These are phyloP conservation scores for Ophion ventricosus DNA, from an alignment of 2,888 invertebrate species.

Conservation along the genomic window DNA sequence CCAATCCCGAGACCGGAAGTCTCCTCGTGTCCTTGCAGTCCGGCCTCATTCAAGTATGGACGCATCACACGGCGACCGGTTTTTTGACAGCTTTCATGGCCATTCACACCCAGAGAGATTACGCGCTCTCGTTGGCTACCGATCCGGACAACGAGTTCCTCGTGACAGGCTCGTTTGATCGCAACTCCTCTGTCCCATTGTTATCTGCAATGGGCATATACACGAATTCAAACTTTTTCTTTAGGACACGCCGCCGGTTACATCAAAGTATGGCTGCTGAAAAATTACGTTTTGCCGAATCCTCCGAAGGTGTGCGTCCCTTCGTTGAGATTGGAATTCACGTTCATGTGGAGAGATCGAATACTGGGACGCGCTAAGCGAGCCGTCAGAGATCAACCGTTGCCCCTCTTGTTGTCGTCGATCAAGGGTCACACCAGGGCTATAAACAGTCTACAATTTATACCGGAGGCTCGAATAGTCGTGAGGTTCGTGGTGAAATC, in stretches of 20 bases:
- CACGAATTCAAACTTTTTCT: slow-evolving; percentile 9
- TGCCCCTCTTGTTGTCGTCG: slow-evolving; percentile 88
- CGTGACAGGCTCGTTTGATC: slow-evolving; percentile 83
- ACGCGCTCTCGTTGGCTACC: slow-evolving; percentile 88
- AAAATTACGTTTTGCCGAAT: slow-evolving; percentile 86
- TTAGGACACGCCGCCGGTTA: slow-evolving; percentile 88
- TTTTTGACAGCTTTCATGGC: slow-evolving; percentile 89
- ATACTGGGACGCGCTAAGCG: slow-evolving; percentile 89
- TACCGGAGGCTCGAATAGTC: slow-evolving; percentile 87
- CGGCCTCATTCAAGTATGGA: slow-evolving; percentile 92
- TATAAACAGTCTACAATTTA: slow-evolving; percentile 87
- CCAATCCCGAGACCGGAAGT: slow-evolving; percentile 86
- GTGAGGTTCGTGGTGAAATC: slow-evolving; percentile 85
- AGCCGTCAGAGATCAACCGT: slow-evolving; percentile 85
- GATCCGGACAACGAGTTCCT: slow-evolving; percentile 89
- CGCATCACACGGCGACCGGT: slow-evolving; percentile 90
- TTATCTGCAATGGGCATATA: slow-evolving; percentile 22
- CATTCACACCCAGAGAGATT: slow-evolving; percentile 88
- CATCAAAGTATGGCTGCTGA: slow-evolving; percentile 91
- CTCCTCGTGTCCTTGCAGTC: slow-evolving; percentile 90
- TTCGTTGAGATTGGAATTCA: slow-evolving; percentile 87
- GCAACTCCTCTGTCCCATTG: not conserved
- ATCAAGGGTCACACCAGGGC: slow-evolving; percentile 89
- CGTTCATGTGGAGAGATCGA: slow-evolving; percentile 89
- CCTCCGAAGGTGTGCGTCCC: slow-evolving; percentile 86